These are phyloP conservation scores for Idaea dimidiata DNA, from an alignment of 2,888 invertebrate genomes.

Conservation along the genomic window DNA sequence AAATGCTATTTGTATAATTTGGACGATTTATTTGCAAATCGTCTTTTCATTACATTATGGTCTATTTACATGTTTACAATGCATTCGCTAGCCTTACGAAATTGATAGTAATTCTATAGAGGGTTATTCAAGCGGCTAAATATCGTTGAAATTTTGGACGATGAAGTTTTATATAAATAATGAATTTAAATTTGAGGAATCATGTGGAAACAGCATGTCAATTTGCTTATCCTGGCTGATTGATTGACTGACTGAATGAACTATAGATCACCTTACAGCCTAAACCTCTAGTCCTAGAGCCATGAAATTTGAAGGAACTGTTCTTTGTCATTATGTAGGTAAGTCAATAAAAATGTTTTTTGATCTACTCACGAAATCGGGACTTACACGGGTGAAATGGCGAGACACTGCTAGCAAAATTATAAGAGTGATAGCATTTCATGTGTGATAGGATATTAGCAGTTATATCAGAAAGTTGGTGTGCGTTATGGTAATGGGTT, in stretches of 20 bases:
- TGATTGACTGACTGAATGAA: too few relatives aligned
- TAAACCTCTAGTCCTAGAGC: too few relatives aligned
- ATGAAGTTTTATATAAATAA: neutral
- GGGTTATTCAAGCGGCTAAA: neutral
- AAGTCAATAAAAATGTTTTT: too few relatives aligned
- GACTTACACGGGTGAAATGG: too few relatives aligned
- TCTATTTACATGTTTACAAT: neutral
- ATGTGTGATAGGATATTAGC: slow-evolving; percentile 32
- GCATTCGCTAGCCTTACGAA: neutral
- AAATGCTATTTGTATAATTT: slow-evolving; percentile 73
- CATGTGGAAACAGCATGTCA: too few relatives aligned
- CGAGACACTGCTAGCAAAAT: too few relatives aligned
- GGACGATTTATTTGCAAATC: slow-evolving; percentile 52
- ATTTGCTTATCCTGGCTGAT: neutral
- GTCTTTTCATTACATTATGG: neutral
- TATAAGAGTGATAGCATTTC: slow-evolving; percentile 14
- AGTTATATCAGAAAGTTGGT: slow-evolving; percentile 47
- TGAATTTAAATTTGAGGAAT: neutral
- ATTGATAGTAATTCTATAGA: neutral
- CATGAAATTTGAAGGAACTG: too few relatives aligned
- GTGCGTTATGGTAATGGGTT: slow-evolving; percentile 70
- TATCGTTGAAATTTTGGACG: neutral
- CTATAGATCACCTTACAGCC: too few relatives aligned
- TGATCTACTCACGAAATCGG: too few relatives aligned
- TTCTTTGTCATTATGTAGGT: too few relatives aligned